Conservation (phyloP, 2,113 vertebrate genomes). For the western clawed frog (Xenopus tropicalis) region DNA sequence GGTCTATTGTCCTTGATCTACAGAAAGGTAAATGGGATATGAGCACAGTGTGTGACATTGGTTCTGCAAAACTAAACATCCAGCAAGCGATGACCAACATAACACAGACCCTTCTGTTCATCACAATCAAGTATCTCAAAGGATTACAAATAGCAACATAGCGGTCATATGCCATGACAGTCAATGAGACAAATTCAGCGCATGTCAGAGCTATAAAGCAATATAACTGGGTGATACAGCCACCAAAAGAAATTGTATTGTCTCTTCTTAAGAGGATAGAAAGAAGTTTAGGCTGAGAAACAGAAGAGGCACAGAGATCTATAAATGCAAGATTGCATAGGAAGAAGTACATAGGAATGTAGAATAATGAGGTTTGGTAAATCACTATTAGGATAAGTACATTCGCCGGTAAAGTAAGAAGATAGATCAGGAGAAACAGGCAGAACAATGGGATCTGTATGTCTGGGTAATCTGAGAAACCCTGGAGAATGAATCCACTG, state of each 20-base stretch:
- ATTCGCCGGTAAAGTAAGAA: conserved; percentile 31
- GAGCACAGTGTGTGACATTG: conserved; percentile 6
- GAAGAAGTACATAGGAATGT: too few species aligned
- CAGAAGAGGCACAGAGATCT: conserved; percentile 14
- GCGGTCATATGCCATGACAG: conserved; percentile 37
- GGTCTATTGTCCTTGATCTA: conserved; percentile 13
- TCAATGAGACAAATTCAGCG: conserved; percentile 29
- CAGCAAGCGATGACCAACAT: conserved; percentile 10
- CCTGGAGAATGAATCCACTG: conserved; percentile 33
- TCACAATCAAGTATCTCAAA: conserved; percentile 16
- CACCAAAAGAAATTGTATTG: conserved; percentile 24
- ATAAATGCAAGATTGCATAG: too few species aligned
- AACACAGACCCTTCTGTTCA: conserved; percentile 21
- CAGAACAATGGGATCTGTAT: conserved; percentile 33
- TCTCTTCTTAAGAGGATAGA: conserved; percentile 36
- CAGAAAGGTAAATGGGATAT: conserved; percentile 11
- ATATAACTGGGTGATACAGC: conserved; percentile 25
- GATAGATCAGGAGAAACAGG: conserved; percentile 35
- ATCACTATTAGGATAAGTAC: conserved; percentile 20
- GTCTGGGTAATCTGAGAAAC: conserved; percentile 34
- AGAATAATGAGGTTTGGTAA: conserved; percentile 7
- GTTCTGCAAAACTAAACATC: conserved; percentile 23
- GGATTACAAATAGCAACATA: conserved; percentile 36
- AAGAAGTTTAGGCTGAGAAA: conserved; percentile 28
- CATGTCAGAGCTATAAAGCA: conserved; percentile 21